Evolutionary conservation across 2,113 vertebrate genomes (phyloP), one percentile per base, ranked within the genome.

Genomic region (Carassius auratus): DNA sequence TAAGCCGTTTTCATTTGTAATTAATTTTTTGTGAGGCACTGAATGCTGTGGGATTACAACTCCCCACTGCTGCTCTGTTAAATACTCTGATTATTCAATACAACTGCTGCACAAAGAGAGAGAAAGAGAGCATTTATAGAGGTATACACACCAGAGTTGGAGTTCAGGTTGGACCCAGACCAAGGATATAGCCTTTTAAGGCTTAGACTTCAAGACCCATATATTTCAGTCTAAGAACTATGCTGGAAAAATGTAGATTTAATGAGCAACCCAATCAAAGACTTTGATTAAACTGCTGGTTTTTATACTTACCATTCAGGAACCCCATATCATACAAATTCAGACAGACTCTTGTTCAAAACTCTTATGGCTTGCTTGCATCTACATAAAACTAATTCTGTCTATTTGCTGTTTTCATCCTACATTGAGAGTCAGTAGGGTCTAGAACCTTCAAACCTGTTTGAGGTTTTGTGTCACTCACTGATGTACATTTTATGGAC

Each of bases 1-100:
- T 89, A 89, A 88, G 87, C 81, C 86, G 88, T 90, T 90, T 89
- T 83, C 76, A 89, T 88, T 90, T 84, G 77, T 89, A 91, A 91
- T 91, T 89, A 89, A 88, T 89, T 91, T 91, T 89, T 89, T 89
- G 76, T 64, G 62, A 84, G 68, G 79, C 85, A 23, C 82, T 89
- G 83, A 90, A 89, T 88, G 83, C 84, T 80, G 38, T 23, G 83
- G 89, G 89, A 90, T 90, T 91, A 88, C 33, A 82, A 83, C 69
- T 89, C 86, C 85, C 85, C 57, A 64, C 55, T 52, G 75, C 69
- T 59, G 74, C 71, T 87, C 83, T 88, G 83, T 88, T 81, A 90
- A 83, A 62, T 62, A 76, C 87, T 86, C 50, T 75, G 59, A 84
- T 83, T 84, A 64, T 78, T 66, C 80, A 81, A 84, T 86, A 88